Evolutionary conservation across 2,113 vertebrate species (phyloP).

Genomic region (Poecilia latipinna): DNA sequence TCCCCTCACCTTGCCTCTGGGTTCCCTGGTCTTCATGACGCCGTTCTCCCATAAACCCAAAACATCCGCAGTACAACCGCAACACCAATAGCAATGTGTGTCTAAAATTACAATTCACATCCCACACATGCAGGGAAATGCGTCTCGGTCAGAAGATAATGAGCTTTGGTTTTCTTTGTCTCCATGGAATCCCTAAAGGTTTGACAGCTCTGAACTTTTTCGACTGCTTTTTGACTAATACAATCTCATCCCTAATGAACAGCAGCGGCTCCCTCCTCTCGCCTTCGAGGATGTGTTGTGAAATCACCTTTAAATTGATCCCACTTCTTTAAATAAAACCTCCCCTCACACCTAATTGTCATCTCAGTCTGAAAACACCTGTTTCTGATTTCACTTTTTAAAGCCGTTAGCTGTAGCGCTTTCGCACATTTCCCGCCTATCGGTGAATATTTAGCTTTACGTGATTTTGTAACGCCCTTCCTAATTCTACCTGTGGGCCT

Average conservation of each 20-base stretch:
- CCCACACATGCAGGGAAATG: no score
- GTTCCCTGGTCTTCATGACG: no score
- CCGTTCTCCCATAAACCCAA: no score
- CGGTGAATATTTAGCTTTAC: neutral
- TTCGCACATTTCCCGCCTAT: neutral
- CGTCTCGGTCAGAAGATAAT: neutral
- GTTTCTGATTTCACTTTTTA: neutral
- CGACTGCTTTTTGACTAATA: neutral
- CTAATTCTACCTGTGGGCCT: neutral
- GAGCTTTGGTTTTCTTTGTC: neutral
- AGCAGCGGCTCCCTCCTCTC: neutral
- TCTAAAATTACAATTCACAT: no score
- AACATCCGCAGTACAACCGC: no score
- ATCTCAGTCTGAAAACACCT: neutral
- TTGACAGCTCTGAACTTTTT: neutral
- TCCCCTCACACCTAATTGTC: neutral
- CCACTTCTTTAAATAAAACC: slow-evolving; percentile 5
- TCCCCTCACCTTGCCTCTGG: no score
- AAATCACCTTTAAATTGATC: neutral
- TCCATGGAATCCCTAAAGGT: neutral
- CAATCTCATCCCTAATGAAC: neutral
- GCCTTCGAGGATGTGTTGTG: neutral
- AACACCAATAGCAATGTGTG: no score
- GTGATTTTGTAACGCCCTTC: neutral
- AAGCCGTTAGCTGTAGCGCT: neutral